These are phyloP conservation scores for Tetramorium simillimum DNA, from an alignment of 1,140 invertebrate species.

Conservation along the genomic window DNA sequence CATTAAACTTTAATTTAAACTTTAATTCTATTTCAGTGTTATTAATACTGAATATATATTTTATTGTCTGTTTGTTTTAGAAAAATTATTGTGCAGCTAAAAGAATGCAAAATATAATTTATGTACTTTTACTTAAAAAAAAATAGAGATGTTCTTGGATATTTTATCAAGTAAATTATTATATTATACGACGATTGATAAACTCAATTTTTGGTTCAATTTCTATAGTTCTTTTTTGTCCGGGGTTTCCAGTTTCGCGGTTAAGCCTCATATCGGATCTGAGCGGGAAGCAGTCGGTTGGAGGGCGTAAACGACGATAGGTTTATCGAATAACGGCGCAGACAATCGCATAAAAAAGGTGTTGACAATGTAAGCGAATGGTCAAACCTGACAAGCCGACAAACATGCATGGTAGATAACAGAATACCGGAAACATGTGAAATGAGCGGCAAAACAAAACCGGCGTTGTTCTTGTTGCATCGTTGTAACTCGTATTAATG, in stretches of 20 bases:
- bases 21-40: not conserved
- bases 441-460: slow-evolving; percentile 31
- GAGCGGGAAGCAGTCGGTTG: slow-evolving; percentile 75
- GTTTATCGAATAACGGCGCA: slow-evolving; percentile 73
- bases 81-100: not conserved
- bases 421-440: slow-evolving; percentile 49
- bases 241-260: slow-evolving; percentile 24
- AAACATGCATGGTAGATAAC: slow-evolving; percentile 39
- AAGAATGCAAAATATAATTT: slow-evolving; percentile 1
- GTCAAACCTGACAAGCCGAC: slow-evolving; percentile 52
- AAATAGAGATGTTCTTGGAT: not conserved
- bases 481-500: not conserved
- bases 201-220: not conserved
- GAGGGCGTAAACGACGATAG: slow-evolving; percentile 79
- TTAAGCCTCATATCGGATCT: slow-evolving; percentile 69
- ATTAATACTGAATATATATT: not conserved
- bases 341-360: slow-evolving; percentile 69
- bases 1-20: not conserved
- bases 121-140: not conserved
- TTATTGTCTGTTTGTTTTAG: not conserved
- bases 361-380: slow-evolving; percentile 58
- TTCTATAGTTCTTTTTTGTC: slow-evolving; percentile 1
- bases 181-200: not conserved
- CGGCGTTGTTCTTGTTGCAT: not conserved
- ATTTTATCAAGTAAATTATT: not conserved